These are phyloP conservation scores for Martes flavigula DNA, from an alignment of 2,797 vertebrate species.

Conservation along the genomic window DNA sequence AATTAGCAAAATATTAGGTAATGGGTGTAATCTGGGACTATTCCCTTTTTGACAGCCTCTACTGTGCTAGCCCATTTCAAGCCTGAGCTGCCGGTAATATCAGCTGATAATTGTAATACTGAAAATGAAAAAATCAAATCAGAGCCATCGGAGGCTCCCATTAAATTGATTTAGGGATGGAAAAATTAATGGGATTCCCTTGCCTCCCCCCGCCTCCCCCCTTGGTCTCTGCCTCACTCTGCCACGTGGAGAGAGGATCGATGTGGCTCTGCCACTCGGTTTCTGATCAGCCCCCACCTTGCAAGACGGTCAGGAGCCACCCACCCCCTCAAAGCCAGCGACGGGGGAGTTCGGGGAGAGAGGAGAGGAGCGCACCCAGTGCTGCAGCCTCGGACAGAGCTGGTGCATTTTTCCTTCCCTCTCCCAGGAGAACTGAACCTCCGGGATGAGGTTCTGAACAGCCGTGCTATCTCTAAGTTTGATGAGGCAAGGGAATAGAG, in stretches of 20 bases:
- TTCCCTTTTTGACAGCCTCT: slow-evolving; percentile 52
- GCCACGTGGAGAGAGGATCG: rapidly evolving
- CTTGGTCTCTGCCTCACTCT: background rate
- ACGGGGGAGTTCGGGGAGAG: rapidly evolving
- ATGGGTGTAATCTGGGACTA: slow-evolving; percentile 56
- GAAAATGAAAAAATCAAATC: slow-evolving; percentile 83
- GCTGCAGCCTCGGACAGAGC: rapidly evolving
- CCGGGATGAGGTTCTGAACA: rapidly evolving
- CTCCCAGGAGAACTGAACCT: rapidly evolving
- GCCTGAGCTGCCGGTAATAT: slow-evolving; percentile 73
- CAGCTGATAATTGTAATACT: slow-evolving; percentile 74
- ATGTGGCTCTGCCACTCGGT: background rate
- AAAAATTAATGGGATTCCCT: slow-evolving; percentile 61
- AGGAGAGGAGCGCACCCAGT: rapidly evolving
- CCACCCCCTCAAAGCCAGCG: rapidly evolving
- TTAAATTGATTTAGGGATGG: slow-evolving; percentile 77
- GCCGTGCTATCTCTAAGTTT: background rate
- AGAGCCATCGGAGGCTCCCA: slow-evolving; percentile 66
- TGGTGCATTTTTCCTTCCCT: rapidly evolving
- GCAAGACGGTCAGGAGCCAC: rapidly evolving
- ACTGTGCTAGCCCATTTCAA: slow-evolving; percentile 72
- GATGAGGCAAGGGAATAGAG: background rate
- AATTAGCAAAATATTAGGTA: slow-evolving; percentile 79
- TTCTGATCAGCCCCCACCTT: background rate
- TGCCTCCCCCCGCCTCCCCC: rapidly evolving